These are phyloP conservation scores for Cacajao melanocephalus DNA, from an alignment of 2,797 vertebrate species.

Conservation along the genomic window DNA sequence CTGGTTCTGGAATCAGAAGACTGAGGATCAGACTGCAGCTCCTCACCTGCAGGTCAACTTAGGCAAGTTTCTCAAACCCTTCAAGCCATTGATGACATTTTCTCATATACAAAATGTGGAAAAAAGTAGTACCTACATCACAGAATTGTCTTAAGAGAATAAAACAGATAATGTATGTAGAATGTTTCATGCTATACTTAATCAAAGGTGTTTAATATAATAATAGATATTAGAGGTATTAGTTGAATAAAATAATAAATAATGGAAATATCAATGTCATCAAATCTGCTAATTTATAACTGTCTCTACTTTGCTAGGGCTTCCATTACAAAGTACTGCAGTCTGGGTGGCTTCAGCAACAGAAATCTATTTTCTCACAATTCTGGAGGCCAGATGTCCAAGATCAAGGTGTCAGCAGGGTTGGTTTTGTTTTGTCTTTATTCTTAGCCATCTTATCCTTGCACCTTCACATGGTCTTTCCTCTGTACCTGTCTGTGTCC, in stretches of 20 bases:
- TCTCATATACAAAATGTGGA: background rate
- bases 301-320: background rate
- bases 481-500: background rate
- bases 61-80: background rate
- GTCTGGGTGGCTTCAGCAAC: background rate
- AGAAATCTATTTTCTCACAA: conserved; percentile 6
- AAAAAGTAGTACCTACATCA: background rate
- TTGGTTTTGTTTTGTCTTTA: background rate
- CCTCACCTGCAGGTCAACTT: background rate
- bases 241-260: background rate
- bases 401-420: background rate
- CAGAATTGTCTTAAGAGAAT: background rate
- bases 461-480: background rate
- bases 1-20: background rate
- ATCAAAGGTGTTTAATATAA: background rate
- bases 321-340: background rate
- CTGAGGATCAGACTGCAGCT: background rate
- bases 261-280: background rate
- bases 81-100: background rate
- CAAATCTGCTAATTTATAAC: conserved; percentile 15
- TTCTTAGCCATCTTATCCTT: background rate
- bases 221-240: background rate
- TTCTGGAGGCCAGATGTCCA: background rate
- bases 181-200: background rate
- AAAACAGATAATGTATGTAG: background rate